A percentile compares a stretch with the other conserved stretches of the same genome.
Evolutionary conservation across 2,888 invertebrate species (phyloP).

Genomic region (Drosophila eohydei): DNA sequence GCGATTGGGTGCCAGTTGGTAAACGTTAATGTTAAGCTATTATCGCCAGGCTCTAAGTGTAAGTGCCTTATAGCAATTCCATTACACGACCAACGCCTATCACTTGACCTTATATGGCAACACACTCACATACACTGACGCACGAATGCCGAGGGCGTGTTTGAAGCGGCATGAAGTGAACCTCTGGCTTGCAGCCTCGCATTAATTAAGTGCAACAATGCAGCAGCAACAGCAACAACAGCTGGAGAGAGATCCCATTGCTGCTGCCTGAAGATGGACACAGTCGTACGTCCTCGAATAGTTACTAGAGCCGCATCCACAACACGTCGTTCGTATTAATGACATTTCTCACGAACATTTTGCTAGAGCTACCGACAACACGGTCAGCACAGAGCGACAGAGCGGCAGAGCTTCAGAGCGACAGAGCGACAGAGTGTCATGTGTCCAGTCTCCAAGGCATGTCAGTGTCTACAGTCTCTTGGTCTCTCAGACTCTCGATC

Average conservation of each 20-base stretch:
- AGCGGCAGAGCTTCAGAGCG: slow-evolving; percentile 12
- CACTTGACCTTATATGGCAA: slow-evolving; percentile 61
- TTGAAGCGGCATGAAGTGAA: slow-evolving; percentile 44
- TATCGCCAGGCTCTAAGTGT: slow-evolving; percentile 57
- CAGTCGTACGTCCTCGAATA: slow-evolving; percentile 37
- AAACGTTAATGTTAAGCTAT: slow-evolving; percentile 68
- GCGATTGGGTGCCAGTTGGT: slow-evolving; percentile 68
- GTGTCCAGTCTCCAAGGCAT: slow-evolving; percentile 60
- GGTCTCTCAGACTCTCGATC: slow-evolving; percentile 11
- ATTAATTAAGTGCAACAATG: slow-evolving; percentile 80
- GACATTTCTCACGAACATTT: slow-evolving; percentile 80
- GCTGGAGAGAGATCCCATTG: slow-evolving; percentile 31
- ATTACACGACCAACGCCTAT: slow-evolving; percentile 65
- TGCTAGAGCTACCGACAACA: slow-evolving; percentile 66
- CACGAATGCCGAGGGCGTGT: slow-evolving; percentile 65
- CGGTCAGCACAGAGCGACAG: slow-evolving; percentile 28
- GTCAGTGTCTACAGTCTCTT: slow-evolving; percentile 51
- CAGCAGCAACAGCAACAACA: slow-evolving; percentile 26
- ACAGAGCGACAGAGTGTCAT: slow-evolving; percentile 37
- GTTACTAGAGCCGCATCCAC: slow-evolving; percentile 53
- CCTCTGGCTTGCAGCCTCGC: slow-evolving; percentile 55
- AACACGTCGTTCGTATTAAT: slow-evolving; percentile 79
- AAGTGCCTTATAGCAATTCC: slow-evolving; percentile 63
- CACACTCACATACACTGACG: slow-evolving; percentile 18
- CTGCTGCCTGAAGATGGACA: slow-evolving; percentile 30